phyloP scores from a whole-genome alignment of 1,140 invertebrate genomes.

The Drosophila littoralis region DNA sequence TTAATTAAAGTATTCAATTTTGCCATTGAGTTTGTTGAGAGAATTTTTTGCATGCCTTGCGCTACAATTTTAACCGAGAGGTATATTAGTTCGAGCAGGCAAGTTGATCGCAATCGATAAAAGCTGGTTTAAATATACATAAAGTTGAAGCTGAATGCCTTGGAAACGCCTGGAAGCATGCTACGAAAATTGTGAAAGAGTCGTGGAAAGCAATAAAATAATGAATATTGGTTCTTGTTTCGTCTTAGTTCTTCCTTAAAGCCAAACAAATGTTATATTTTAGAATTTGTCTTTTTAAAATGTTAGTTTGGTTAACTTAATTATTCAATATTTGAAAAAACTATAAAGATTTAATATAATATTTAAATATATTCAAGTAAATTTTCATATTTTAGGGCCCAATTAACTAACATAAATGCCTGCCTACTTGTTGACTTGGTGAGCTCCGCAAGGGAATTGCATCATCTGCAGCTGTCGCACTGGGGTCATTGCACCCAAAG shows the following conservation, averaged over 20 bases:
- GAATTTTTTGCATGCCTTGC: constrained; percentile 5
- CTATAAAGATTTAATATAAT: not conserved
- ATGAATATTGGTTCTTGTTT: too few relatives aligned
- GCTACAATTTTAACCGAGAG: not conserved
- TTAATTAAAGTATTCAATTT: constrained; percentile 44
- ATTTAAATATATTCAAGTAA: not conserved
- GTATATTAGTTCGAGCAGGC: not conserved
- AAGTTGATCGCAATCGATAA: not conserved
- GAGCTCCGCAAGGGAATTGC: constrained; percentile 38
- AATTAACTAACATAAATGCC: too few relatives aligned
- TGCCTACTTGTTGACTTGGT: not conserved
- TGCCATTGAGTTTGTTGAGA: constrained; percentile 18
- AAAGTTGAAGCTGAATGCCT: not conserved
- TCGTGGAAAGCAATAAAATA: not conserved
- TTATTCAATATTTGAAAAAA: too few relatives aligned
- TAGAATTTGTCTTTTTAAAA: too few relatives aligned
- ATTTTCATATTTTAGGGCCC: not conserved
- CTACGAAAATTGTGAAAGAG: not conserved
- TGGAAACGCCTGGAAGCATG: constrained; percentile 8
- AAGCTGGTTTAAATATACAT: not conserved
- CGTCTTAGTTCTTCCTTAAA: too few relatives aligned
- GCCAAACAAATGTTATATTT: too few relatives aligned
- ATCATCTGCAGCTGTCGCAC: constrained; percentile 44
- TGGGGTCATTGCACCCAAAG: constrained; percentile 69
- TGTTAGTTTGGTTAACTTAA: too few relatives aligned